phyloP scores from a whole-genome alignment of 2,888 invertebrate genomes.

The Eubasilissa splendida region DNA sequence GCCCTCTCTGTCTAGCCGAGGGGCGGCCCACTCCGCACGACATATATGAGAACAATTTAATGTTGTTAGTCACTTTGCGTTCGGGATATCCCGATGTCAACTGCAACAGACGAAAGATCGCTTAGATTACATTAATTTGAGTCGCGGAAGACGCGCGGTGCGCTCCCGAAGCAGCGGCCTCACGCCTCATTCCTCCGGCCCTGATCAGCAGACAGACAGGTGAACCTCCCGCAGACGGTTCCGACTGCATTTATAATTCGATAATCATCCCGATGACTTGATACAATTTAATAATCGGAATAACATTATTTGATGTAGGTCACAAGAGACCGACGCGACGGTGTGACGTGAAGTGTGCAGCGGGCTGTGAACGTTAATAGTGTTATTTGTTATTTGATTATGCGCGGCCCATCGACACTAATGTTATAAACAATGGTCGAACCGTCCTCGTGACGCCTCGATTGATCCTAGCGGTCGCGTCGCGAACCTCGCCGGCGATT shows the following conservation, averaged over 20 bases:
- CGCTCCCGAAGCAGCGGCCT: background rate
- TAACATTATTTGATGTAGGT: slow-evolving; percentile 54
- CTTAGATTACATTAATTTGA: slow-evolving; percentile 55
- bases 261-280: slow-evolving; percentile 55
- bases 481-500: too few species aligned
- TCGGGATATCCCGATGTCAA: slow-evolving; percentile 72
- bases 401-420: background rate
- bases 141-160: slow-evolving; percentile 39
- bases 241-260: slow-evolving; percentile 50
- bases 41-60: slow-evolving; percentile 70
- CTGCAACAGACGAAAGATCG: slow-evolving; percentile 58
- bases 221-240: slow-evolving; percentile 6
- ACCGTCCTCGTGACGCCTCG: too few species aligned
- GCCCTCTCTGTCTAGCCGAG: slow-evolving; percentile 71
- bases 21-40: slow-evolving; percentile 64
- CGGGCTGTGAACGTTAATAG: background rate
- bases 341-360: slow-evolving; percentile 27
- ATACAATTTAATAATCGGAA: slow-evolving; percentile 57
- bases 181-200: slow-evolving; percentile 34
- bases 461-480: too few species aligned
- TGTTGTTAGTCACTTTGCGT: slow-evolving; percentile 78
- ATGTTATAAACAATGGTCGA: too few species aligned
- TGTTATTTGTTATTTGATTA: background rate
- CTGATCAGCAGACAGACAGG: slow-evolving; percentile 1
- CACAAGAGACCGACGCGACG: slow-evolving; percentile 50